Evolutionary conservation across 2,113 vertebrate genomes (phyloP).

Genomic region (Cyphomyrus discorhynchus): DNA sequence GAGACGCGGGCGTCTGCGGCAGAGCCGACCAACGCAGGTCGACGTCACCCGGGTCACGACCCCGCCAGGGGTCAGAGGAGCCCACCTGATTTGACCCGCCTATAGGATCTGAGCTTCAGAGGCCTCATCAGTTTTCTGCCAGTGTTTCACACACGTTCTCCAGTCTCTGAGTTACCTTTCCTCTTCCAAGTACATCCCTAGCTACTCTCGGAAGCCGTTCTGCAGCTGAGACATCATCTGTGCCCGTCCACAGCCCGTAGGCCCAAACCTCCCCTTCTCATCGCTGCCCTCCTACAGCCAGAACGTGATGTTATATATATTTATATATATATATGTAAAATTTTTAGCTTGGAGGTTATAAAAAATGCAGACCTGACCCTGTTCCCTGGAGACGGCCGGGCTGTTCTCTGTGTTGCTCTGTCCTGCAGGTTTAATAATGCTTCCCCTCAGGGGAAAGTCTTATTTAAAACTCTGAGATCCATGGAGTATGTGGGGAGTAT

Average conservation of each 20-base stretch:
- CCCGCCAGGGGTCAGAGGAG: not conserved
- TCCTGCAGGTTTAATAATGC: not conserved
- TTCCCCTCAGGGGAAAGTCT: not conserved
- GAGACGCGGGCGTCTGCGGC: not conserved
- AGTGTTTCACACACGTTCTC: not conserved
- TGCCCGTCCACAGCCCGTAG: not conserved
- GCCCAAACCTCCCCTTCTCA: not conserved
- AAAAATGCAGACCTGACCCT: not conserved
- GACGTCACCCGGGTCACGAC: not conserved
- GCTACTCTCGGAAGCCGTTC: not conserved
- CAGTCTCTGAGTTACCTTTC: not conserved
- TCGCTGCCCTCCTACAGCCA: not conserved
- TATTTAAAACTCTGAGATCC: not conserved
- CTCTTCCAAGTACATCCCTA: not conserved
- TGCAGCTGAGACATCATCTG: not conserved
- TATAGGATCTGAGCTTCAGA: not conserved
- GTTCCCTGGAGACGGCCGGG: not conserved
- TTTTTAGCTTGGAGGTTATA: not conserved
- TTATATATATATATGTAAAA: not conserved
- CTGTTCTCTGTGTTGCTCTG: not conserved
- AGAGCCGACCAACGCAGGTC: not conserved
- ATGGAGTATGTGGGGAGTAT: not conserved
- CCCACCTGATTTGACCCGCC: not conserved
- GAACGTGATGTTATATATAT: not conserved
- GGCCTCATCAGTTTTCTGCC: not conserved